Evolutionary conservation across 2,888 invertebrate genomes (phyloP).

Genomic region (Ceriagrion tenellum): DNA sequence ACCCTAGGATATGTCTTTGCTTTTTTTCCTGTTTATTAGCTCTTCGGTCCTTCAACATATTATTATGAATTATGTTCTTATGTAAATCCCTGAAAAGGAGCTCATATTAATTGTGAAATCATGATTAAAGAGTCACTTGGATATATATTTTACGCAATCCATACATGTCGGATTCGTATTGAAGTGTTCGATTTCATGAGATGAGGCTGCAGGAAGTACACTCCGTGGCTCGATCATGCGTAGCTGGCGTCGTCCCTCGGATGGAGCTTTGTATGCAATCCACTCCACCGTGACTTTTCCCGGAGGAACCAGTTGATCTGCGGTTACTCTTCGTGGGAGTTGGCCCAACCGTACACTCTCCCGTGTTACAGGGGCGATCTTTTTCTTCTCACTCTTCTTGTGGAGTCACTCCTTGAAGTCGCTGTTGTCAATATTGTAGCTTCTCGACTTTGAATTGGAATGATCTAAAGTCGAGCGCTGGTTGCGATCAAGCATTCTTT

Average conservation of each 20-base stretch:
- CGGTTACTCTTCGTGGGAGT: background rate
- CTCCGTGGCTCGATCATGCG: background rate
- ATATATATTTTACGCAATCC: background rate
- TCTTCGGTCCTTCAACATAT: too few relatives aligned
- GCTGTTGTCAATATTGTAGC: background rate
- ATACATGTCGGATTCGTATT: background rate
- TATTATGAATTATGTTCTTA: too few relatives aligned
- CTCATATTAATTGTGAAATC: background rate
- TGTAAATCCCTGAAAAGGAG: background rate
- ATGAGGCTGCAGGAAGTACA: background rate
- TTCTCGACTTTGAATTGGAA: background rate
- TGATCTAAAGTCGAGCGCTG: background rate
- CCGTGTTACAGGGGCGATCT: background rate
- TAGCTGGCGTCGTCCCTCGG: background rate
- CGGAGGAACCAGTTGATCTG: background rate
- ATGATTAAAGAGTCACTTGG: background rate
- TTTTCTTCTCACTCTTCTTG: background rate
- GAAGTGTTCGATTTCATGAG: background rate
- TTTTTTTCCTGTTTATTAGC: too few relatives aligned
- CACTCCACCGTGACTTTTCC: background rate
- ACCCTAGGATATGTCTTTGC: too few relatives aligned
- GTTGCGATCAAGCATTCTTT: background rate
- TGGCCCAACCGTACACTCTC: background rate
- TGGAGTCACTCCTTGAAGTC: too few relatives aligned
- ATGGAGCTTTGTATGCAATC: background rate